A percentile compares a stretch with the other conserved stretches of the same genome.
Conservation (phyloP, 2,113 vertebrate species). For the Machaerirhynchus nigripectus region DNA sequence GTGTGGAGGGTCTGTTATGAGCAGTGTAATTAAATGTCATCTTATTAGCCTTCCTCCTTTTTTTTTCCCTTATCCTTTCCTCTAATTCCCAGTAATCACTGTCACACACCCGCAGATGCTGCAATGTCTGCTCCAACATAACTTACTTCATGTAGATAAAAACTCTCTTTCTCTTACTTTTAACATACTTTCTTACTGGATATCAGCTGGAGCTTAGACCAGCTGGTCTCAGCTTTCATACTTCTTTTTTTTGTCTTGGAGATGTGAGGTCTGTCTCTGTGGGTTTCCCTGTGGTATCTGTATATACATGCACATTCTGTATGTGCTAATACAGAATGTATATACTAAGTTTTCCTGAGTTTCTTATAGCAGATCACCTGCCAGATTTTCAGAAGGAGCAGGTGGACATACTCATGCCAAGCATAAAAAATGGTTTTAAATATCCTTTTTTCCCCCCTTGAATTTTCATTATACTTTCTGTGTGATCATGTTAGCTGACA, state of each 20-base stretch:
- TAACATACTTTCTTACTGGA: background rate
- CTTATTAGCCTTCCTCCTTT: background rate
- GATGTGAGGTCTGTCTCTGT: background rate
- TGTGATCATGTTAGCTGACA: background rate
- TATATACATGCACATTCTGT: background rate
- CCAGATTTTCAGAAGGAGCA: background rate
- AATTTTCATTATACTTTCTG: background rate
- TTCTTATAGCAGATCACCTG: background rate
- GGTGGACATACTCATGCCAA: background rate
- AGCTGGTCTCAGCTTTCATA: background rate
- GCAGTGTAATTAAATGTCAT: background rate
- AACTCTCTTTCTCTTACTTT: background rate
- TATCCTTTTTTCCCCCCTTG: rapidly evolving
- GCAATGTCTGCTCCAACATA: background rate
- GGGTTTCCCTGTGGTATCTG: background rate
- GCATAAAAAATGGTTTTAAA: background rate
- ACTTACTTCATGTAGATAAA: background rate
- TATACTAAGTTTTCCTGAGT: background rate
- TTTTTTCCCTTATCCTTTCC: background rate
- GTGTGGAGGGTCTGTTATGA: background rate
- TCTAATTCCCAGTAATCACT: background rate
- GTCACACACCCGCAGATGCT: background rate
- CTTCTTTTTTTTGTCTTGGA: background rate
- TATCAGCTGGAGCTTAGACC: background rate
- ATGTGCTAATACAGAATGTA: background rate